Percentiles rank a stretch among this genome's conserved stretches.
Evolutionary conservation across 2,888 invertebrate genomes (phyloP).

Genomic region (Hydriomena furcata): DNA sequence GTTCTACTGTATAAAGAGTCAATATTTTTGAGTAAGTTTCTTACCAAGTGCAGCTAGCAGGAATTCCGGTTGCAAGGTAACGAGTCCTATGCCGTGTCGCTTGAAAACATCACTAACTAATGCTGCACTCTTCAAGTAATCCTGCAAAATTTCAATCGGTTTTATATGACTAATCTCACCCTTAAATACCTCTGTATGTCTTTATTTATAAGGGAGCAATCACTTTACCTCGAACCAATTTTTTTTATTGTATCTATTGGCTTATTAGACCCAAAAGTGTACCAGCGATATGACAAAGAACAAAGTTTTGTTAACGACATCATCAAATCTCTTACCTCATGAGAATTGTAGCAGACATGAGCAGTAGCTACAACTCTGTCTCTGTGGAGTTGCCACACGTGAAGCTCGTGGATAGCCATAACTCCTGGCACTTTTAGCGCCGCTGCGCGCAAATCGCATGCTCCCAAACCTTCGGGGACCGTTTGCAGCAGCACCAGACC

Average conservation of each 20-base stretch:
- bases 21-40: background rate
- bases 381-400: constrained; percentile 94
- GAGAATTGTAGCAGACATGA: constrained; percentile 85
- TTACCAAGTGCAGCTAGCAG: constrained; percentile 58
- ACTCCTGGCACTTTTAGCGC: constrained; percentile 74
- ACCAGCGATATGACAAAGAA: too few species aligned
- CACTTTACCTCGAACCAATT: too few species aligned
- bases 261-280: too few species aligned
- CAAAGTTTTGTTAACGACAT: background rate
- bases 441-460: constrained; percentile 69
- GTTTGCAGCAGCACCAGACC: constrained; percentile 95
- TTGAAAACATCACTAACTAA: constrained; percentile 89
- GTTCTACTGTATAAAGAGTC: background rate
- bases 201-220: too few species aligned
- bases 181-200: too few species aligned
- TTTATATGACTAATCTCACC: too few species aligned
- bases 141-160: constrained; percentile 47
- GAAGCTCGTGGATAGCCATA: constrained; percentile 90
- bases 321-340: constrained; percentile 51
- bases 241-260: too few species aligned
- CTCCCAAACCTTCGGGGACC: constrained; percentile 94
- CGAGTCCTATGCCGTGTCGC: constrained; percentile 91
- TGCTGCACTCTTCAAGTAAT: constrained; percentile 69
- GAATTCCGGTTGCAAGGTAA: constrained; percentile 95
- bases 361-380: constrained; percentile 92